Base-by-base conservation (phyloP, 2,888 invertebrate species). In the Callyntrura sp. region DNA sequence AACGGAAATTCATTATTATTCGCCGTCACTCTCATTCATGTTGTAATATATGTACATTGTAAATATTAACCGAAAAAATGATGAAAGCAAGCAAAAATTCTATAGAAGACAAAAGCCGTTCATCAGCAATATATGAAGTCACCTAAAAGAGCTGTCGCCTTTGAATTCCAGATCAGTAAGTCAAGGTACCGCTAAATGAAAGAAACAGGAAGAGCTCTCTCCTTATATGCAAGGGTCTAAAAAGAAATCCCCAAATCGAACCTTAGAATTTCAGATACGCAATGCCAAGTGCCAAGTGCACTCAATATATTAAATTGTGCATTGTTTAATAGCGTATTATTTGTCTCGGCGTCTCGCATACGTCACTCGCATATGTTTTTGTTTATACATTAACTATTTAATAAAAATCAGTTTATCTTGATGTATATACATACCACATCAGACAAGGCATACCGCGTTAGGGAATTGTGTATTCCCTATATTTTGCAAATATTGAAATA, bases 151-250 rank as follows among this genome's bases (percentile, higher is more conserved):
- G 55, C 25, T 51, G 73, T 25, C 51, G 14, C 23, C 68, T 68
- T 35, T 68, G 68, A 83, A 83, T 68, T 85, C 51, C 35, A 60
- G 68, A 23, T 65, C n/a, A 88, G 73, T 88, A 62, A 88, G 82
- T 83, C 88, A 88, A 88, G 88, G 88, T 23, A 23, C 23, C 2
- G 6, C n/a, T n/a, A n/a, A n/a, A n/a, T n/a, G n/a, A 51, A 4
- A 25, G 23, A 12, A 55, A 60, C 48, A 57, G 60, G 81, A 81
- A 81, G 81, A 35, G 20, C 35, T 4, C 35, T 62, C 43, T 1
- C 57, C 73, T 43, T 57, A 45, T 17, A 83, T 5, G 14, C 43
- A 43, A 25, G n/a, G n/a, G n/a, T n/a, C n/a, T n/a, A 57, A 23
- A 9, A 25, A 70, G 57, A 17, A 57, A 62, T 2, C 78, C 17